Base-by-base conservation (phyloP, 2,113 vertebrate species). In the Mesembrinibis cayennensis region DNA sequence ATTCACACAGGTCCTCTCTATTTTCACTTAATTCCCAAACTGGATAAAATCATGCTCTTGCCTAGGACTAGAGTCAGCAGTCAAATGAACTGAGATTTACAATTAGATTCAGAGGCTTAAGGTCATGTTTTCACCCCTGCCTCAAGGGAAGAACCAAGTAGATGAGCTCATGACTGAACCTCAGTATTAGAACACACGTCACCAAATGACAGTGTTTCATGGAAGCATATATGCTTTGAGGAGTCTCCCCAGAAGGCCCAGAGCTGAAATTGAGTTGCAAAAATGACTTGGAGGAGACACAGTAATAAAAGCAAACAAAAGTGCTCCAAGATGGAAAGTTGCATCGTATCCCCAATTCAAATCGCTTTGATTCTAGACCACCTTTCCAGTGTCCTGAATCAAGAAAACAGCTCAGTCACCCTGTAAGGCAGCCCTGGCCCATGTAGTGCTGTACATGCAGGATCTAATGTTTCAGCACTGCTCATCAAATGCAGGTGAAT, bases 171-270 rank as follows among this genome's bases (percentile, higher is more conserved):
- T 10, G n/a, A 22, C 38, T 74, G 42, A 87, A 63, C 7, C 23
- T 70, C 72, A 23, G 38, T 42, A 36, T n/a, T 71, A 49, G 61
- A 67, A 70, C 27, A 29, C 14, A 21, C 1, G 4, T 8, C 1
- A 0, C 38, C 20, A 44, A 63, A 49, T 1, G 6, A 30, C 0
- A 0, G 30, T n/a, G 34, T n/a, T 53, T 59, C 10, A 44, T 73
- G 32, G 20, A 74, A 76, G 18, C 32, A 32, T 30, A n/a, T 8
- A 53, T 17, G 14, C 12, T 42, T 74, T 38, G n/a, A 59, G 26
- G 20, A 74, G 16, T 20, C 42, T 58, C 14, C 71, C 32, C 18
- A 45, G 38, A 78, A 80, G 26, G 27, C 19, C 18, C 8, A 47
- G 44, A 49, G 34, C 44, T 59, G 23, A 50, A 91, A 72, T 2